Percentiles rank a stretch among this genome's conserved stretches.
These are phyloP conservation scores for Wasmannia auropunctata DNA, from an alignment of 1,140 invertebrate genomes.

Conservation along the genomic window DNA sequence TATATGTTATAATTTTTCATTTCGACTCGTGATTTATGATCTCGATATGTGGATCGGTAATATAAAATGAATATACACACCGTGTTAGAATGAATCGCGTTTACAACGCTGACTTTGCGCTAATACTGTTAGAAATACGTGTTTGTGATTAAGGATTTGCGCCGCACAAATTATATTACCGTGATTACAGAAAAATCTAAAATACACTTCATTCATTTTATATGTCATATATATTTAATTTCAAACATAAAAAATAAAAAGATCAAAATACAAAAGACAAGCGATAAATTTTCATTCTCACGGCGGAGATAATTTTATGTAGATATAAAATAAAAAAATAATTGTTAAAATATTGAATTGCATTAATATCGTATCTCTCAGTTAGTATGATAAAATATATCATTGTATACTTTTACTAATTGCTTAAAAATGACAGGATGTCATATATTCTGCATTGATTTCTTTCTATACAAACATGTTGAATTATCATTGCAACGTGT, in stretches of 20 bases:
- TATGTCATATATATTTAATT: too few relatives aligned
- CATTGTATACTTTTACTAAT: not conserved
- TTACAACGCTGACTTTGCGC: too few relatives aligned
- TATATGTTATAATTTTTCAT: too few relatives aligned
- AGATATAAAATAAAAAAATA: too few relatives aligned
- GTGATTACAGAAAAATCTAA: not conserved
- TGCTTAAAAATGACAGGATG: not conserved
- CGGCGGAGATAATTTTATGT: too few relatives aligned
- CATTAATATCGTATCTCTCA: not conserved
- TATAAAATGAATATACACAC: not conserved
- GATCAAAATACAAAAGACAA: too few relatives aligned
- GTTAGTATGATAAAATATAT: not conserved
- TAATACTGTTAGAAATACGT: too few relatives aligned
- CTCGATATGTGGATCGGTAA: not conserved
- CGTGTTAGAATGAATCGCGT: too few relatives aligned
- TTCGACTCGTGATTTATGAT: not conserved
- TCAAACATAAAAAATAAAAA: too few relatives aligned
- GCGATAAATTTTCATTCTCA: too few relatives aligned
- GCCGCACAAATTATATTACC: not conserved
- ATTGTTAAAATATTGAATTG: too few relatives aligned
- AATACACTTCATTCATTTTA: not conserved
- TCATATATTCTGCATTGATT: not conserved
- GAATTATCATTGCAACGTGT: not conserved
- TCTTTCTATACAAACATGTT: not conserved
- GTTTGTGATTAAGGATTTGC: not conserved